These are phyloP conservation scores for Polydrusus tereticollis DNA, from an alignment of 2,888 invertebrate genomes.

Conservation along the genomic window DNA sequence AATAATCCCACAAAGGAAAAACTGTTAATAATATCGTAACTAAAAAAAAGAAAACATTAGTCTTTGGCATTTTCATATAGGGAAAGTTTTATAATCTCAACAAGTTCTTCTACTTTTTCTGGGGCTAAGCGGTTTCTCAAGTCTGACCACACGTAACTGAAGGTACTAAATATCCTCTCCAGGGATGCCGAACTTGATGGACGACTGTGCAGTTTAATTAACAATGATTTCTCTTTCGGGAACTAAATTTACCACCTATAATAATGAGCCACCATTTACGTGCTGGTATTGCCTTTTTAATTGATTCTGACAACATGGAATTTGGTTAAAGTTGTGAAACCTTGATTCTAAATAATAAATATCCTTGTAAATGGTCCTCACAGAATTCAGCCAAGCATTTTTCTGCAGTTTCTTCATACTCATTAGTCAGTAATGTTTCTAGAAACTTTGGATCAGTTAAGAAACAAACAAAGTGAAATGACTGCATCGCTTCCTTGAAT, in stretches of 20 bases:
- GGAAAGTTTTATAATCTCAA: neutral
- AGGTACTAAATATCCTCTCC: neutral
- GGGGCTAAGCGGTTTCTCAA: slow-evolving; percentile 8
- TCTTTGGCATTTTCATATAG: neutral
- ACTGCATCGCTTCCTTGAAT: too few species aligned
- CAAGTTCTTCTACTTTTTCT: slow-evolving; percentile 7
- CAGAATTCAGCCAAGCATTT: slow-evolving; percentile 13
- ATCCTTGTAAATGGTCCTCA: neutral
- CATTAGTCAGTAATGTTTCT: too few species aligned
- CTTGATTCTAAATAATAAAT: slow-evolving; percentile 9
- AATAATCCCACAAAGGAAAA: slow-evolving; percentile 1
- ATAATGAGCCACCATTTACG: slow-evolving; percentile 12
- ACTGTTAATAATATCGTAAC: neutral
- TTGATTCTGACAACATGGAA: slow-evolving; percentile 3
- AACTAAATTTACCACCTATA: slow-evolving; percentile 12
- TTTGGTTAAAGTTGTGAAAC: neutral
- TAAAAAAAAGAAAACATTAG: neutral
- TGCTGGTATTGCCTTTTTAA: slow-evolving; percentile 9
- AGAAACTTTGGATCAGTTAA: too few species aligned
- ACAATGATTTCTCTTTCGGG: neutral
- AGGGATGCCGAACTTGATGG: neutral
- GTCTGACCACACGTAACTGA: neutral
- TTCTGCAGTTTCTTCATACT: neutral
- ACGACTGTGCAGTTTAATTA: slow-evolving; percentile 9
- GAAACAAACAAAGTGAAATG: too few species aligned